Percentiles rank a stretch among this genome's conserved stretches.
phyloP scores from a whole-genome alignment of 1,140 invertebrate genomes.

The Zophobas atratus region DNA sequence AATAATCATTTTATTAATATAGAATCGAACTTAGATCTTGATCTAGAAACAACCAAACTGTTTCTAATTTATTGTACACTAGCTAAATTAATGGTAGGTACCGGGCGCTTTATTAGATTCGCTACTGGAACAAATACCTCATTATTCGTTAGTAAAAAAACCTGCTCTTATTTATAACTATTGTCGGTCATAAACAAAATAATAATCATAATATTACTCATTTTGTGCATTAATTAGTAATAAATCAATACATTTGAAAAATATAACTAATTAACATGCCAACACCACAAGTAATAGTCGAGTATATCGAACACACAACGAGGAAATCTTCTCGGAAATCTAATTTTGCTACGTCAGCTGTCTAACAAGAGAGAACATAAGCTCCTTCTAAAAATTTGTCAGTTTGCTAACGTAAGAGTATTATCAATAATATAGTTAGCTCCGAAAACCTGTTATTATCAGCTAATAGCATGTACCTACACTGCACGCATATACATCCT shows the following conservation, averaged over 20 bases:
- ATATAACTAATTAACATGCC: conserved; percentile 22
- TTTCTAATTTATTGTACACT: too few relatives aligned
- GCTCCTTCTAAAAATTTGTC: conserved; percentile 18
- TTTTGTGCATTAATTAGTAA: neutral
- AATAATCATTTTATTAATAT: too few relatives aligned
- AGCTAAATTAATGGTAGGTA: too few relatives aligned
- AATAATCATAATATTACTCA: conserved; percentile 6
- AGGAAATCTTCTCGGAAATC: neutral
- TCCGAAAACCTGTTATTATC: conserved; percentile 4
- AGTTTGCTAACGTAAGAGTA: neutral
- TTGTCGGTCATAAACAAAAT: conserved; percentile 19
- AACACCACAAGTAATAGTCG: neutral
- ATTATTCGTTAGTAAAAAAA: neutral
- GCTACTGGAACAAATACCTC: neutral
- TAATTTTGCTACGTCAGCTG: conserved; percentile 8
- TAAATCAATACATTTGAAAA: conserved; percentile 1
- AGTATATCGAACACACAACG: neutral
- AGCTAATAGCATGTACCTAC: neutral
- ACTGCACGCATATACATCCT: conserved; percentile 9
- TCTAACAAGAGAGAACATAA: neutral
- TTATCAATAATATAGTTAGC: conserved; percentile 3
- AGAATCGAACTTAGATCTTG: too few relatives aligned
- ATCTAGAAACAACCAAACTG: too few relatives aligned
- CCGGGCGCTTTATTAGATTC: too few relatives aligned
- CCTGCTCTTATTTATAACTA: conserved; percentile 4